phyloP scores from a whole-genome alignment of 1,140 invertebrate genomes.

The Mactra quadrangularis region DNA sequence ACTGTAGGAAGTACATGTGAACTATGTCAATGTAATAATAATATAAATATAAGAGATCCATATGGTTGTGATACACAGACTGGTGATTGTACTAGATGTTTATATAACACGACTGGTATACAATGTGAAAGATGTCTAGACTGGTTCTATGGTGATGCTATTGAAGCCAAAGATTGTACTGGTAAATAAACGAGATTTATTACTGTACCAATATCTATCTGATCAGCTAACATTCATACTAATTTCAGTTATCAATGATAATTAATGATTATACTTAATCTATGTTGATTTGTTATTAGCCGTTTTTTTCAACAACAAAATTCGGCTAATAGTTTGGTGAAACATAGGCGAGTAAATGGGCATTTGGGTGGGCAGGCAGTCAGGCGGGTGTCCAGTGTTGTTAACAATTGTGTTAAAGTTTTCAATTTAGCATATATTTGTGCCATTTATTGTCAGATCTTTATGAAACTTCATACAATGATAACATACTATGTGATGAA shows the following conservation, averaged over 20 bases:
- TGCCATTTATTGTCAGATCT: too few relatives aligned
- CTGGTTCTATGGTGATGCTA: constrained; percentile 95
- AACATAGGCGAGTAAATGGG: too few relatives aligned
- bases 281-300: too few relatives aligned
- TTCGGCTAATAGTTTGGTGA: too few relatives aligned
- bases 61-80: constrained; percentile 93
- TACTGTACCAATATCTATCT: background rate
- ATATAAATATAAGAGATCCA: constrained; percentile 93
- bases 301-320: too few relatives aligned
- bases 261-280: background rate
- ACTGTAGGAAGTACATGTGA: constrained; percentile 86
- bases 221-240: background rate
- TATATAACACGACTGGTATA: constrained; percentile 95
- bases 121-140: constrained; percentile 94
- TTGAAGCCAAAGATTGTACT: constrained; percentile 94
- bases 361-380: too few relatives aligned
- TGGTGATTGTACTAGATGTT: constrained; percentile 95
- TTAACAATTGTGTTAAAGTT: too few relatives aligned
- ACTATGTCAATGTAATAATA: constrained; percentile 96
- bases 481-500: too few relatives aligned
- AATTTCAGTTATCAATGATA: background rate
- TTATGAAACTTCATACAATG: too few relatives aligned
- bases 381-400: too few relatives aligned
- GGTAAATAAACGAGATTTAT: constrained; percentile 84
- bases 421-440: too few relatives aligned